Base-by-base conservation (phyloP, 2,888 invertebrate species). In the Crematogaster levior region DNA sequence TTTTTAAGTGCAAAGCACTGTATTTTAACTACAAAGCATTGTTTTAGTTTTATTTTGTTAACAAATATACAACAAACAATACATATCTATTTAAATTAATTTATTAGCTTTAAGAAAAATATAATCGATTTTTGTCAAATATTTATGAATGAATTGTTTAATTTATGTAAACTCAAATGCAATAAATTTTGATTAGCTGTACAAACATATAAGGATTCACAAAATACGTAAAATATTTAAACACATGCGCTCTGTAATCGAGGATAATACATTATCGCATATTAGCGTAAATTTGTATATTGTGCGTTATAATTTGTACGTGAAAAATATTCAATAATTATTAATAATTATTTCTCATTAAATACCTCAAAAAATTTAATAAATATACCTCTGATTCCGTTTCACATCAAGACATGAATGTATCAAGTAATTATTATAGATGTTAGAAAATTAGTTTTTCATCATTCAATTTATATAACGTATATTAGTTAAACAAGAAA, bases 241-340 rank as follows among this genome's bases (percentile, higher is more conserved):
- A 21, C 30, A 3, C 15, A 12, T 7, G n/a, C 4, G 10, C n/a
- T 0, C 21, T 74, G 18, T 53, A 27, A 40, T 75, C 40, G 18
- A 53, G 53, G 15, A 21, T 27, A 15, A 5, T 18, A 27, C 15
- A 40, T 37, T 65, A 74, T 61, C 12, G 10, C 9, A 46, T 18
- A 75, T 51, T 37, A 37, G 21, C 15, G 30, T 63, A n/a, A 27
- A 10, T 75, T 34, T 6, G 53, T 65, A 51, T 9, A 27, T 63
- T 63, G 51, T 75, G 63, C n/a, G 37, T 75, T 34, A 53, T n/a
- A 65, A 15, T 10, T 37, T 53, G 10, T 30, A 1, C n/a, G 34
- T 34, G 61, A 48, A 61, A 74, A 61, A 48, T 61, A 24, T 53
- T 51, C 27, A 51, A 40, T 75, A 65, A 53, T 75, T 9, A 21